Conservation (phyloP, 2,888 invertebrate genomes). For the Balanococcus diminutus region DNA sequence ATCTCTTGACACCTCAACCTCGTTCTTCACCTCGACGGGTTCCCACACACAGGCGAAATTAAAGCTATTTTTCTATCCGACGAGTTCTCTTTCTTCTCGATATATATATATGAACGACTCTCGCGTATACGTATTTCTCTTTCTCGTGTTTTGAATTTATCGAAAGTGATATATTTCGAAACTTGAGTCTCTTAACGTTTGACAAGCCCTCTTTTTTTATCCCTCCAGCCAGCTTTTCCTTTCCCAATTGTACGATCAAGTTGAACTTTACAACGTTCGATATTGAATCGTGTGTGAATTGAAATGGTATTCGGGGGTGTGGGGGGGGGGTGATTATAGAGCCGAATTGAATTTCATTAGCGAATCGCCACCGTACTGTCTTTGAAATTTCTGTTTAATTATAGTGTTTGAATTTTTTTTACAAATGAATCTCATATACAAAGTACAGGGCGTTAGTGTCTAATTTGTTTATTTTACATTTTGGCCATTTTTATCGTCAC, state of each 20-base stretch:
- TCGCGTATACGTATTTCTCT: background rate
- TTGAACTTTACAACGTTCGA: background rate
- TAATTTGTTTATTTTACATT: background rate
- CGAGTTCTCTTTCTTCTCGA: background rate
- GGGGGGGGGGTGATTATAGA: background rate
- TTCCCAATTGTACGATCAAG: too few relatives aligned
- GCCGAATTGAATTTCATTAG: background rate
- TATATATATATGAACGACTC: too few relatives aligned
- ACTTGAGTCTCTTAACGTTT: background rate
- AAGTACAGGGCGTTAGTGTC: background rate
- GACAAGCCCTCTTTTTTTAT: background rate
- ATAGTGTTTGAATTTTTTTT: background rate
- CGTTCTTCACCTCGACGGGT: background rate
- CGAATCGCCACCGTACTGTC: background rate
- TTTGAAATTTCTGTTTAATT: background rate
- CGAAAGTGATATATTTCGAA: constrained; percentile 33
- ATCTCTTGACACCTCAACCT: background rate
- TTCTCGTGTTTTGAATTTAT: constrained; percentile 43
- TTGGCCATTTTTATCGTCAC: background rate
- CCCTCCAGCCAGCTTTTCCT: too few relatives aligned
- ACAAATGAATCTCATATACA: background rate
- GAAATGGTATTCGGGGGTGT: background rate
- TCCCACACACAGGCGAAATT: constrained; percentile 13
- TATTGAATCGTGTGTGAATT: background rate
- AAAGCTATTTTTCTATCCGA: constrained; percentile 47